phyloP scores from a whole-genome alignment of 2,113 vertebrate genomes.

The Varanus salvator region DNA sequence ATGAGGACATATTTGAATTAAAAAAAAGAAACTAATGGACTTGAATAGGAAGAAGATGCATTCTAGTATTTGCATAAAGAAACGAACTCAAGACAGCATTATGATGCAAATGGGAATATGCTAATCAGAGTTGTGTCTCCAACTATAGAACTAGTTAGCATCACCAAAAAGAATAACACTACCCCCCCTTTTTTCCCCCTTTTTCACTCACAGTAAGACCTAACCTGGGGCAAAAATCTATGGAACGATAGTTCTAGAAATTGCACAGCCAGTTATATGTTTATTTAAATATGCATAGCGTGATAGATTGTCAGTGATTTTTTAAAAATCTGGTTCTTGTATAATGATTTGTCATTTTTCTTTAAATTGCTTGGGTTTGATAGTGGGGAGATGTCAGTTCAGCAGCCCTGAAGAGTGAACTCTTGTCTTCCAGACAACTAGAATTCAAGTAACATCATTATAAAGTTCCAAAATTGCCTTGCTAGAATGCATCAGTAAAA shows the following conservation, averaged over 20 bases:
- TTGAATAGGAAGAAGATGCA: background rate
- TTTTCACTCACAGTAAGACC: background rate
- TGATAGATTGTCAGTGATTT: background rate
- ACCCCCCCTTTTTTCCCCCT: background rate
- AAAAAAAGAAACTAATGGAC: background rate
- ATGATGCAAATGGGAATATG: background rate
- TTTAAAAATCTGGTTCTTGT: background rate
- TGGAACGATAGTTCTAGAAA: background rate
- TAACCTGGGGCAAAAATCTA: background rate
- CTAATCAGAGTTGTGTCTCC: background rate
- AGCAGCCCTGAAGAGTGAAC: background rate
- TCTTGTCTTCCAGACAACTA: constrained; percentile 4
- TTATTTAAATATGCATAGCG: constrained; percentile 12
- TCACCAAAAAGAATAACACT: no score
- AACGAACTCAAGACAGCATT: background rate
- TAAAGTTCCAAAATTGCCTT: background rate
- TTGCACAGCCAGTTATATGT: background rate
- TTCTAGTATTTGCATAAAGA: background rate
- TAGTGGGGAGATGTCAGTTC: background rate
- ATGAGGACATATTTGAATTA: background rate
- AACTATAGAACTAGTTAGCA: background rate
- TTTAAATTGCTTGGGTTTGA: background rate
- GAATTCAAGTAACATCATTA: background rate
- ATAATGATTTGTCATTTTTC: background rate
- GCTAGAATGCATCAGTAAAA: background rate